Percentiles rank a stretch among this genome's conserved stretches.
These are phyloP conservation scores for Reticulitermes lucifugus DNA, from an alignment of 2,888 invertebrate species.

Conservation along the genomic window DNA sequence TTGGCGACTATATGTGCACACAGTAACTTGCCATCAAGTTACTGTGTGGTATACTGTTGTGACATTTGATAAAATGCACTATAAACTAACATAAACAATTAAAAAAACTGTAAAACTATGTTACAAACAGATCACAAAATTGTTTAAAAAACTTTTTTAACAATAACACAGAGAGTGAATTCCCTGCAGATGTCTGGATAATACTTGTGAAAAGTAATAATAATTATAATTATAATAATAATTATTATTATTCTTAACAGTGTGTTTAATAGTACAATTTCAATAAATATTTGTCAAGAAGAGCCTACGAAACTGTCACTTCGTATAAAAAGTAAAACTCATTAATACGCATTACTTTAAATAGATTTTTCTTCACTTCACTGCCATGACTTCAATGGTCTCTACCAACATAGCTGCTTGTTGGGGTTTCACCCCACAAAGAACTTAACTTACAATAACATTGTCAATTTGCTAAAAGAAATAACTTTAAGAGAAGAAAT, in stretches of 20 bases:
- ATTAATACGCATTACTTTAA: background rate
- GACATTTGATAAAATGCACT: slow-evolving; percentile 2
- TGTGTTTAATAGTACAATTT: background rate
- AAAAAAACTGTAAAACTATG: slow-evolving; percentile 33
- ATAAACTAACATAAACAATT: slow-evolving; percentile 27
- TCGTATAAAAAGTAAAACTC: background rate
- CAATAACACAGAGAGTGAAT: slow-evolving; percentile 21
- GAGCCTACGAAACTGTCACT: background rate
- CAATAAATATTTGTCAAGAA: slow-evolving; percentile 7
- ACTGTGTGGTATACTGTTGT: background rate
- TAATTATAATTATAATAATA: background rate
- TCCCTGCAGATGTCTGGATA: slow-evolving; percentile 20
- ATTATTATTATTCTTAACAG: slow-evolving; percentile 8
- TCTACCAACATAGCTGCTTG: background rate
- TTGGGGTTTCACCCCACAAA: slow-evolving; percentile 1
- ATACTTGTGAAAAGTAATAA: slow-evolving; percentile 36
- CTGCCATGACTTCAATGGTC: background rate
- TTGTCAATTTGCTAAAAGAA: background rate
- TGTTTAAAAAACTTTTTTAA: slow-evolving; percentile 10
- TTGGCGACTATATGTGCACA: slow-evolving; percentile 5
- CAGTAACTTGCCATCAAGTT: background rate
- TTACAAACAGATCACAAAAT: slow-evolving; percentile 41
- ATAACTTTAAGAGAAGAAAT: background rate
- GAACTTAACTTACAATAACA: background rate
- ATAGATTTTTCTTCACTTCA: background rate